phyloP scores from a whole-genome alignment of 2,113 vertebrate genomes.

The Tonatia bakeri region DNA sequence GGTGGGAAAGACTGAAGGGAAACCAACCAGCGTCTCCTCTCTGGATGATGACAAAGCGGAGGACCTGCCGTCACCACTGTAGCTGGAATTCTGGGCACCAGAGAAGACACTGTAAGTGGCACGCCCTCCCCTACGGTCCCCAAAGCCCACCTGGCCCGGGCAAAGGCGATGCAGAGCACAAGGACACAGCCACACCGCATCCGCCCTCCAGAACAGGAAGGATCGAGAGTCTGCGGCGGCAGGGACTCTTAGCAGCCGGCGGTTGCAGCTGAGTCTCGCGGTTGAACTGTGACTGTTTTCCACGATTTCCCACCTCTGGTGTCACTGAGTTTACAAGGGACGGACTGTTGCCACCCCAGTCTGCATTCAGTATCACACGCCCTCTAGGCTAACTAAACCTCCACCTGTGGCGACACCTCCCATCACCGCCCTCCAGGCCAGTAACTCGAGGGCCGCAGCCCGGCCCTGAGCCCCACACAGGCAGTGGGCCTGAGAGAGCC shows the following conservation, averaged over 20 bases:
- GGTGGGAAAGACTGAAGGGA: slow-evolving; percentile 30
- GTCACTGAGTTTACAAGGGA: not conserved
- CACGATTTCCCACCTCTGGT: not conserved
- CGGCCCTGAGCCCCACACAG: not conserved
- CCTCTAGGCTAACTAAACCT: not conserved
- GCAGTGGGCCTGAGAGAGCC: rapidly evolving
- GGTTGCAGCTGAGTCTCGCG: rapidly evolving
- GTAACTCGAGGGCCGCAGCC: not conserved
- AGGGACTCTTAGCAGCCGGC: rapidly evolving
- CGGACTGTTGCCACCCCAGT: rapidly evolving
- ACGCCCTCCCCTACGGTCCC: no score
- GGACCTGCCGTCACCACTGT: not conserved
- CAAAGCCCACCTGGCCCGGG: rapidly evolving
- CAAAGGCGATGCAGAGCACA: not conserved
- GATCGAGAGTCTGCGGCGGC: rapidly evolving
- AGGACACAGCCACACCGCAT: not conserved
- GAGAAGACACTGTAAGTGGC: slow-evolving; percentile 11
- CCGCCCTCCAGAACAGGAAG: rapidly evolving
- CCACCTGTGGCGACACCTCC: not conserved
- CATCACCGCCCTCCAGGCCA: not conserved
- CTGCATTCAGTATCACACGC: not conserved
- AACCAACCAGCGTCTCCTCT: slow-evolving; percentile 62
- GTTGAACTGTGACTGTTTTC: not conserved
- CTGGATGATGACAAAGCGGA: not conserved
- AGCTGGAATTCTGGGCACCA: slow-evolving; percentile 57